phyloP scores from a whole-genome alignment of 1,140 invertebrate species.

The Dinoponera quadriceps region DNA sequence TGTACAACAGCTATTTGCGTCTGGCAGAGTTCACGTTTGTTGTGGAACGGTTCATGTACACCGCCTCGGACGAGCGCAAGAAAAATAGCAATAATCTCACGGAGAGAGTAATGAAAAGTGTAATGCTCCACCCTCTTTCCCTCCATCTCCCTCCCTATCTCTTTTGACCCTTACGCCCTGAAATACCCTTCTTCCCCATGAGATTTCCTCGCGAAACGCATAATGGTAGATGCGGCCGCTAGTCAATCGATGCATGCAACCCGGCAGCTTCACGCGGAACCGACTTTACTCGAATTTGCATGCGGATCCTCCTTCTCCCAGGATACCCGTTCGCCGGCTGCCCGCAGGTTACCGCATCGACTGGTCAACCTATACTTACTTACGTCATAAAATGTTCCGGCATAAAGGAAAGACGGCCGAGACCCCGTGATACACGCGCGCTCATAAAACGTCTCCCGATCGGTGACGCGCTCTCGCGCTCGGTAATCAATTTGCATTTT shows the following conservation, averaged over 20 bases:
- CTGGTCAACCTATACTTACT: constrained; percentile 61
- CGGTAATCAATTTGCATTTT: constrained; percentile 55
- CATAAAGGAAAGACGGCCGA: constrained; percentile 40
- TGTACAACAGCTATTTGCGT: neutral
- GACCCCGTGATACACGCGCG: constrained; percentile 39
- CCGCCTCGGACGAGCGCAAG: neutral
- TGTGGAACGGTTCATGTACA: neutral
- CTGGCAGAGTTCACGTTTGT: neutral
- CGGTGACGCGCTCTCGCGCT: constrained; percentile 34
- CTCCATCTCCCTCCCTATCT: neutral
- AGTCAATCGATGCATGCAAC: constrained; percentile 55
- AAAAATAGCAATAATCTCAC: constrained; percentile 20
- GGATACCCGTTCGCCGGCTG: constrained; percentile 49
- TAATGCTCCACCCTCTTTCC: neutral
- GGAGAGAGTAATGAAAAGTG: constrained; percentile 31
- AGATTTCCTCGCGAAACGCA: constrained; percentile 50
- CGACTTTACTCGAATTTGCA: constrained; percentile 70
- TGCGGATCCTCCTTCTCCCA: constrained; percentile 65
- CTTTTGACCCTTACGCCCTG: constrained; percentile 6
- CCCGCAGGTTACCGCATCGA: constrained; percentile 57
- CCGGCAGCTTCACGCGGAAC: constrained; percentile 45
- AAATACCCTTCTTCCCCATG: constrained; percentile 25
- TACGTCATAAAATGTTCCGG: constrained; percentile 58
- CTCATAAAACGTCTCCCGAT: constrained; percentile 16
- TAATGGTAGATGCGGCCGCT: constrained; percentile 48